Conservation (phyloP, 2,888 invertebrate species). For the Aspidiotus rigidus region DNA sequence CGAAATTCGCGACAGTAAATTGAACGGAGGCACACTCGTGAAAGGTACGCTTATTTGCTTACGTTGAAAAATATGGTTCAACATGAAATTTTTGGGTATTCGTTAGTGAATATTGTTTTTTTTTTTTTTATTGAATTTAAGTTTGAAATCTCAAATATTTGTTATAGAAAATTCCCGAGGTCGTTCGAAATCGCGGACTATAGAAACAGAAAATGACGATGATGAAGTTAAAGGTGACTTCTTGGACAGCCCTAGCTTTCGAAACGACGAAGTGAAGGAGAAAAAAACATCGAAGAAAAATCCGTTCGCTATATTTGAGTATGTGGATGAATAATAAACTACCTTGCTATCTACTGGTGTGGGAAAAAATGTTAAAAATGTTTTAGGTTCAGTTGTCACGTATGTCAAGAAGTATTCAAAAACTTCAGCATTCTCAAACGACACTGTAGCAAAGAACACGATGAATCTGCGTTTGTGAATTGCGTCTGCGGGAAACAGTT, state of each 20-base stretch:
- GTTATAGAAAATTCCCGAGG: too few species aligned
- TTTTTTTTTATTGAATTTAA: too few species aligned
- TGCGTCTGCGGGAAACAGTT: conserved; percentile 48
- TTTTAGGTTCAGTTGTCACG: conserved; percentile 46
- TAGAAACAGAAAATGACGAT: too few species aligned
- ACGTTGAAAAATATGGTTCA: too few species aligned
- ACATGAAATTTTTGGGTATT: too few species aligned
- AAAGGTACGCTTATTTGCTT: too few species aligned
- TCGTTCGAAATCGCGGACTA: too few species aligned
- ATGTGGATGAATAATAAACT: conserved; percentile 8
- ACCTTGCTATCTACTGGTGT: not conserved
- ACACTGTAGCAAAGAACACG: conserved; percentile 45
- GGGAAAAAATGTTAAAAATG: conserved; percentile 1
- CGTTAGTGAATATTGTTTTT: too few species aligned
- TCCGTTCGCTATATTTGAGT: conserved; percentile 27
- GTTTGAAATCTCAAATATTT: too few species aligned
- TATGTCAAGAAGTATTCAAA: conserved; percentile 45
- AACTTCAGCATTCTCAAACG: conserved; percentile 48
- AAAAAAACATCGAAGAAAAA: conserved; percentile 11
- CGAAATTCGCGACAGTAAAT: conserved; percentile 15
- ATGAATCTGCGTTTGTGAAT: conserved; percentile 44
- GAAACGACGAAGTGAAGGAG: not conserved
- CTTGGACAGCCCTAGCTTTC: too few species aligned
- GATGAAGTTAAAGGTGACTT: too few species aligned
- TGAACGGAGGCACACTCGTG: not conserved